Evolutionary conservation across 2,113 vertebrate genomes (phyloP).

Genomic region (Bos javanicus): DNA sequence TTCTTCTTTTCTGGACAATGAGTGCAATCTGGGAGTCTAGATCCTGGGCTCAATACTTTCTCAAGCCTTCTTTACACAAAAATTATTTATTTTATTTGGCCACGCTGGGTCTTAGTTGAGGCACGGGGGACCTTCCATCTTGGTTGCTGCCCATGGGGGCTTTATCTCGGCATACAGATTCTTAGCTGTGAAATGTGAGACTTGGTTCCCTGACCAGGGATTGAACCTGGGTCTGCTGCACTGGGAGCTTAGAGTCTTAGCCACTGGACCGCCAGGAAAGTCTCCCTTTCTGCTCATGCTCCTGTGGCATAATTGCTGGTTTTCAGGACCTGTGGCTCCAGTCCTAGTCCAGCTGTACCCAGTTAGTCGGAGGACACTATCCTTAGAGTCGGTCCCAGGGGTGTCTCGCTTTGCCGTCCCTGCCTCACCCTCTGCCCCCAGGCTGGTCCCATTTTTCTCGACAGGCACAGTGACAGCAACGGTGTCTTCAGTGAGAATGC

Average conservation of each 20-base stretch:
- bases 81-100: background rate
- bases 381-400: fast-evolving
- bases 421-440: fast-evolving
- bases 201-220: background rate
- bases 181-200: background rate
- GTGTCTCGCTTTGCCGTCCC: fast-evolving
- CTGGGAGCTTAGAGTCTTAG: background rate
- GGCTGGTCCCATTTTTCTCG: fast-evolving
- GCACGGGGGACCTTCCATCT: background rate
- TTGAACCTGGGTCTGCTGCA: background rate
- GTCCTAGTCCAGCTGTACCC: fast-evolving
- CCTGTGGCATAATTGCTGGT: fast-evolving
- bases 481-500: fast-evolving
- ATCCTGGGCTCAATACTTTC: fast-evolving
- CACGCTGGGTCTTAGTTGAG: background rate
- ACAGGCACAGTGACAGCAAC: fast-evolving
- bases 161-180: background rate
- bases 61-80: background rate
- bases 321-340: fast-evolving
- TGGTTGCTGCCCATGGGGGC: background rate
- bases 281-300: fast-evolving
- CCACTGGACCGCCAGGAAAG: background rate
- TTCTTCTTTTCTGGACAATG: background rate
- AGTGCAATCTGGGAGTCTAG: too few species aligned
- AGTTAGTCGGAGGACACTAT: fast-evolving